A percentile compares a stretch with the other conserved stretches of the same genome.
Evolutionary conservation across 2,797 vertebrate genomes (phyloP).

Genomic region (Cheirogaleus major): DNA sequence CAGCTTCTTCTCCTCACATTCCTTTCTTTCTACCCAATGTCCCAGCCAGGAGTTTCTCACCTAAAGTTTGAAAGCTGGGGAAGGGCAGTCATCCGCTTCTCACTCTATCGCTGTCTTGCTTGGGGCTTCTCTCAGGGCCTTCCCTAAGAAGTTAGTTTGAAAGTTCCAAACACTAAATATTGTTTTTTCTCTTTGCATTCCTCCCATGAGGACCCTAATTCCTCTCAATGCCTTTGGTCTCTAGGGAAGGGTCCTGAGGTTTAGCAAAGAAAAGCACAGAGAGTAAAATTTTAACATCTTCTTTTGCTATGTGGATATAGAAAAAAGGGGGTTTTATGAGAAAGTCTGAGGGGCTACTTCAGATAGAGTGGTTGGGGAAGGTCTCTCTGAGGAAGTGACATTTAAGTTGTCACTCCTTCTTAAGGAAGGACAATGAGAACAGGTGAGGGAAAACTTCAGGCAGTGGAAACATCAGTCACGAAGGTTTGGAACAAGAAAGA

Average conservation of each 20-base stretch:
- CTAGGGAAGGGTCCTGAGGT: not conserved
- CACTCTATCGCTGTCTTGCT: not conserved
- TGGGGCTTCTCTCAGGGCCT: not conserved
- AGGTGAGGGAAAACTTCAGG: not conserved
- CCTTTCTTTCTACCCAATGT: not conserved
- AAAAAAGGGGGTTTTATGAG: not conserved
- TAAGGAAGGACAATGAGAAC: not conserved
- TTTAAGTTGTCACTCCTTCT: not conserved
- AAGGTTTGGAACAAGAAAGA: not conserved
- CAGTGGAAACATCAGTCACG: not conserved
- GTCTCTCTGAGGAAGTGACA: not conserved
- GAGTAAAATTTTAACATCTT: not conserved
- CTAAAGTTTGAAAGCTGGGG: not conserved
- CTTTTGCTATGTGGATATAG: not conserved
- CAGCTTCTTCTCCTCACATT: not conserved
- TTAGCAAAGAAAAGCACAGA: not conserved
- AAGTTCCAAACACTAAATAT: not conserved
- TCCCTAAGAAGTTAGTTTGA: not conserved
- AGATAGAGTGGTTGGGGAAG: not conserved
- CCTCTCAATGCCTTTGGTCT: not conserved
- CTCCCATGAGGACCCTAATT: not conserved
- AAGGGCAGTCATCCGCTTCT: not conserved
- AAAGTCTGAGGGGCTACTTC: not conserved
- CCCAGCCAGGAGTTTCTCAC: not conserved
- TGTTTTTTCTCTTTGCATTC: conserved; percentile 23